A percentile compares a stretch with the other conserved stretches of the same genome.
Evolutionary conservation across 2,113 vertebrate genomes (phyloP).

Genomic region (Deroptyus accipitrinus): DNA sequence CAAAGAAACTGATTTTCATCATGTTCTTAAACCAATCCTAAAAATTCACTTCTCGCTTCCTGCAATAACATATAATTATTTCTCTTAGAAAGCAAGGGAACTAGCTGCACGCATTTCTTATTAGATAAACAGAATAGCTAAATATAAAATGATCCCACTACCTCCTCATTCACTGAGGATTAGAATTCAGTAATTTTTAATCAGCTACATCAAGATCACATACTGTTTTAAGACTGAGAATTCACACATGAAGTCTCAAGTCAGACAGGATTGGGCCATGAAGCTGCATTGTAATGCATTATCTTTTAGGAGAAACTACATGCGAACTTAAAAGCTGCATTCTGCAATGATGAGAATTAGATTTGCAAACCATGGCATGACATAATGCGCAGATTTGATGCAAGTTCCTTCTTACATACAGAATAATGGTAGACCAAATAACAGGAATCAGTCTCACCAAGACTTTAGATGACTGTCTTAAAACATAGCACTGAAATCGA

Average conservation of each 20-base stretch:
- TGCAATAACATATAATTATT: background rate
- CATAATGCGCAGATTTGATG: background rate
- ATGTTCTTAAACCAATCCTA: background rate
- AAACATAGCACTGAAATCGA: background rate
- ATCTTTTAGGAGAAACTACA: background rate
- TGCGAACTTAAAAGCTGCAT: background rate
- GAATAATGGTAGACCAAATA: background rate
- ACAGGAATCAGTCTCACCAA: background rate
- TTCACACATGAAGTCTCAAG: background rate
- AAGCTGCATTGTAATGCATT: background rate
- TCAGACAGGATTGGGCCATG: background rate
- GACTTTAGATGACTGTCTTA: background rate
- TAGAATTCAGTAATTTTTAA: background rate
- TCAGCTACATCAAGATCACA: background rate
- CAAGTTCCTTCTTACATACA: background rate
- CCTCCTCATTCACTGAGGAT: background rate
- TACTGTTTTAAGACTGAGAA: background rate
- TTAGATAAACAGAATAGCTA: background rate
- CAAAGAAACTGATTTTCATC: background rate
- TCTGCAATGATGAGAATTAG: background rate
- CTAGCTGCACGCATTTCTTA: background rate
- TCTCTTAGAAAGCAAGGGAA: background rate
- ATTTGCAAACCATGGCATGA: background rate
- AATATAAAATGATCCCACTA: background rate
- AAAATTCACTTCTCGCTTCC: background rate